phyloP scores from a whole-genome alignment of 2,113 vertebrate species.

The Trichomycterus rosablanca region DNA sequence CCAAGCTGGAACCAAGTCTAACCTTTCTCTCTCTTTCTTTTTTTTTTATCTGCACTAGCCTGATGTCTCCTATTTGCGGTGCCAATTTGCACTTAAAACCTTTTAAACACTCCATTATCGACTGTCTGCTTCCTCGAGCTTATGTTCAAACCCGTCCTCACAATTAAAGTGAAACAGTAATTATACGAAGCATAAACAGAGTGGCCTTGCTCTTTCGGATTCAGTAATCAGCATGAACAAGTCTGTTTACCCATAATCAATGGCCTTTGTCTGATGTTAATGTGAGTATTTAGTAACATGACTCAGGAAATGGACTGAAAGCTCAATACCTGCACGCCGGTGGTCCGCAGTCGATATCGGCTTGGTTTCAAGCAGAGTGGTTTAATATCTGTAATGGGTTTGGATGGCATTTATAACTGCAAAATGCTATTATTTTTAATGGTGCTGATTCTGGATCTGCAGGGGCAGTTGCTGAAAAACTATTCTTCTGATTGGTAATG shows the following conservation, averaged over 20 bases:
- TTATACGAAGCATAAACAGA: conserved; percentile 47
- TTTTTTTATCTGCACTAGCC: neutral
- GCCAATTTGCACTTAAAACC: conserved; percentile 44
- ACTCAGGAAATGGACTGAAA: conserved; percentile 42
- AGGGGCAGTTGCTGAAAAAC: conserved; percentile 3
- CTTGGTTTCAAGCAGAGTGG: conserved; percentile 28
- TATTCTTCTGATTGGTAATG: conserved; percentile 18
- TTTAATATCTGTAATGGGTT: conserved; percentile 42
- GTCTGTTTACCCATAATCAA: conserved; percentile 37
- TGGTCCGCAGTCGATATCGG: conserved; percentile 36
- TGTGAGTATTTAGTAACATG: conserved; percentile 46
- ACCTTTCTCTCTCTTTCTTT: neutral
- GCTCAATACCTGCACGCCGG: conserved; percentile 35
- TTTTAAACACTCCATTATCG: conserved; percentile 46
- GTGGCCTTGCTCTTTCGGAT: conserved; percentile 36
- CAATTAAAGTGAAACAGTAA: conserved; percentile 47
- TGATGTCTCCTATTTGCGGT: conserved; percentile 19
- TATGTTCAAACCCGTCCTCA: conserved; percentile 44
- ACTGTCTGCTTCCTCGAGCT: conserved; percentile 38
- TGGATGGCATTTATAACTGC: conserved; percentile 23
- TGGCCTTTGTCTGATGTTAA: conserved; percentile 45
- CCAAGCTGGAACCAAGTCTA: neutral
- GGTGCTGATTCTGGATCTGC: neutral
- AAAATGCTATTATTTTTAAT: conserved; percentile 7
- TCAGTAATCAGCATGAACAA: conserved; percentile 34